Conservation (phyloP, 2,888 invertebrate genomes). For the Agrochola litura region DNA sequence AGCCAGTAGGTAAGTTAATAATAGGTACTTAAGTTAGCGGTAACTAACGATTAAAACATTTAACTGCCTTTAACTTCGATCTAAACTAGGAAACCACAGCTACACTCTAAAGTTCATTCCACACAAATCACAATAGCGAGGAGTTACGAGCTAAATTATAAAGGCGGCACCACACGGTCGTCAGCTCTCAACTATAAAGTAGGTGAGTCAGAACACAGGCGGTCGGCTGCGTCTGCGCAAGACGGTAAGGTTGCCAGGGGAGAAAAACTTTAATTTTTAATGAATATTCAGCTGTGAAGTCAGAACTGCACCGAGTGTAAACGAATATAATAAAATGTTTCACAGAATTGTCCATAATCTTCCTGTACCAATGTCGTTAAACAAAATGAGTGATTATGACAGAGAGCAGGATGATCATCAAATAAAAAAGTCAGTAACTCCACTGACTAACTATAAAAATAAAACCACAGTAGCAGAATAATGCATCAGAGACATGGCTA, state of each 20-base stretch:
- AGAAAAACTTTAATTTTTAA: too few species aligned
- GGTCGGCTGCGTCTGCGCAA: conserved; percentile 54
- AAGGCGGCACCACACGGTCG: conserved; percentile 53
- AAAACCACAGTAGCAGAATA: too few species aligned
- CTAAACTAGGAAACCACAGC: conserved; percentile 33
- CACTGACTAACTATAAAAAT: too few species aligned
- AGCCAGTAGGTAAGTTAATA: neutral
- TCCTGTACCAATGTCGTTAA: too few species aligned
- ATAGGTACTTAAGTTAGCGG: conserved; percentile 10
- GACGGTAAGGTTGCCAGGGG: conserved; percentile 52
- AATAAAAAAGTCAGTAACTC: too few species aligned
- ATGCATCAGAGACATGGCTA: too few species aligned
- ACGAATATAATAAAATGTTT: too few species aligned
- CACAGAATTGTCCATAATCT: too few species aligned
- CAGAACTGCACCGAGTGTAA: too few species aligned
- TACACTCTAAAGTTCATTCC: conserved; percentile 43
- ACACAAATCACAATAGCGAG: conserved; percentile 58
- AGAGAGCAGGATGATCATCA: too few species aligned
- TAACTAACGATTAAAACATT: conserved; percentile 40
- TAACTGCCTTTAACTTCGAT: conserved; percentile 5
- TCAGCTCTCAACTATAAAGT: conserved; percentile 60
- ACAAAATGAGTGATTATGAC: too few species aligned
- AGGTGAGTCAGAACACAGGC: conserved; percentile 60
- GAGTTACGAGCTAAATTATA: conserved; percentile 62
- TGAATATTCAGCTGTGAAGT: too few species aligned